These are phyloP conservation scores for Propithecus deckenii DNA, from an alignment of 2,797 vertebrate species.

Conservation along the genomic window DNA sequence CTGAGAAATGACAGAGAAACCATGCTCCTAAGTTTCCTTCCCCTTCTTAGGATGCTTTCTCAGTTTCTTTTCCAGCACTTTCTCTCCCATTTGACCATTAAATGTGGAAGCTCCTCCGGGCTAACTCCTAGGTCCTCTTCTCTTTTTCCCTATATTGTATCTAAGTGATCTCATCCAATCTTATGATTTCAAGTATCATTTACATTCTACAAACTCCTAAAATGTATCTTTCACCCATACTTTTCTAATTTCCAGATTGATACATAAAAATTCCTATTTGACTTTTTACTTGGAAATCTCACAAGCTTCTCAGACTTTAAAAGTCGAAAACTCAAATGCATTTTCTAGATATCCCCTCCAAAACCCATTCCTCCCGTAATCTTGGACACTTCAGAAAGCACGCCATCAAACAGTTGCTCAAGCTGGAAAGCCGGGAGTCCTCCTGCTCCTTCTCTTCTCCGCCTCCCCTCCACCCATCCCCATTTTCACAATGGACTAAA, in stretches of 20 bases:
- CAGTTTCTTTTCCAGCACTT: neutral
- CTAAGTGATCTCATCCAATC: neutral
- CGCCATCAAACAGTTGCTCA: neutral
- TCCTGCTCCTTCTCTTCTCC: neutral
- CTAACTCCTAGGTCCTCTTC: neutral
- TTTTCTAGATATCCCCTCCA: constrained; percentile 2
- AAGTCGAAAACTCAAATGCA: neutral
- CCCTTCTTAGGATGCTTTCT: neutral
- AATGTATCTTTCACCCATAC: neutral
- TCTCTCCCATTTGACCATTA: neutral
- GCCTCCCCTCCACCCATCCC: neutral
- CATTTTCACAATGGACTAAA: neutral
- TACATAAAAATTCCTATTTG: constrained; percentile 8
- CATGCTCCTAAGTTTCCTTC: neutral
- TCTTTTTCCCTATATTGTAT: neutral
- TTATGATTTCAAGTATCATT: neutral
- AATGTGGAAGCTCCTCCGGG: neutral
- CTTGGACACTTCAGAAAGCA: constrained; percentile 18
- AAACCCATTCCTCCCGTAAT: neutral
- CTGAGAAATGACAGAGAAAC: neutral
- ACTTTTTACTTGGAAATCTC: neutral
- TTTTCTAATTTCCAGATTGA: neutral
- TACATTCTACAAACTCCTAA: neutral
- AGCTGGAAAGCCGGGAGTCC: neutral
- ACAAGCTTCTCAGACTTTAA: neutral